Percentiles rank a stretch among this genome's conserved stretches.
These are phyloP conservation scores for Perizoma flavofasciatum DNA, from an alignment of 2,888 invertebrate genomes.

Conservation along the genomic window DNA sequence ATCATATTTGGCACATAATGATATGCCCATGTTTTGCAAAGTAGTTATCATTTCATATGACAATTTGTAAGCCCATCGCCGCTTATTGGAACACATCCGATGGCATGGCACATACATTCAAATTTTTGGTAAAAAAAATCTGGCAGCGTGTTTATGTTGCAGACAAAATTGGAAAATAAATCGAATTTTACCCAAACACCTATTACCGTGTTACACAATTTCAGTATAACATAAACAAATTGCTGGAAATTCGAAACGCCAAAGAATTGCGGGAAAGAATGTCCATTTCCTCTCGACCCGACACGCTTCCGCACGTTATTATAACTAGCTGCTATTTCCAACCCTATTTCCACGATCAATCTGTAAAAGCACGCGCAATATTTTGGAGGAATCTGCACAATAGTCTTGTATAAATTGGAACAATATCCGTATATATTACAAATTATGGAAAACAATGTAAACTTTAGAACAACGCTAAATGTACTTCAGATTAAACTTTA, in stretches of 20 bases:
- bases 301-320: conserved; percentile 64
- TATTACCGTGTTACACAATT: conserved; percentile 23
- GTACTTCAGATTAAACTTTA: too few species aligned
- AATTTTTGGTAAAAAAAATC: conserved; percentile 9
- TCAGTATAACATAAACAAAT: conserved; percentile 35
- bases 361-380: not conserved
- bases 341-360: conserved; percentile 33
- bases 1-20: too few species aligned
- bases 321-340: conserved; percentile 63
- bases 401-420: too few species aligned
- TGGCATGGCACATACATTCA: too few species aligned
- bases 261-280: conserved; percentile 58
- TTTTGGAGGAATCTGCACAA: not conserved
- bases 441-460: too few species aligned
- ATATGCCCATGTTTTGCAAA: too few species aligned
- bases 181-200: conserved; percentile 12
- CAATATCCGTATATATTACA: too few species aligned
- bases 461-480: too few species aligned
- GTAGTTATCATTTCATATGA: too few species aligned
- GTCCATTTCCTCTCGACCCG: conserved; percentile 66
- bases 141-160: not conserved
- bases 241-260: conserved; percentile 55
- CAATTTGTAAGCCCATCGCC: too few species aligned
- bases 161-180: conserved; percentile 20
- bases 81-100: too few species aligned